Base-by-base conservation (phyloP, 2,113 vertebrate species). In the chimpanzee (Pan troglodytes) region DNA sequence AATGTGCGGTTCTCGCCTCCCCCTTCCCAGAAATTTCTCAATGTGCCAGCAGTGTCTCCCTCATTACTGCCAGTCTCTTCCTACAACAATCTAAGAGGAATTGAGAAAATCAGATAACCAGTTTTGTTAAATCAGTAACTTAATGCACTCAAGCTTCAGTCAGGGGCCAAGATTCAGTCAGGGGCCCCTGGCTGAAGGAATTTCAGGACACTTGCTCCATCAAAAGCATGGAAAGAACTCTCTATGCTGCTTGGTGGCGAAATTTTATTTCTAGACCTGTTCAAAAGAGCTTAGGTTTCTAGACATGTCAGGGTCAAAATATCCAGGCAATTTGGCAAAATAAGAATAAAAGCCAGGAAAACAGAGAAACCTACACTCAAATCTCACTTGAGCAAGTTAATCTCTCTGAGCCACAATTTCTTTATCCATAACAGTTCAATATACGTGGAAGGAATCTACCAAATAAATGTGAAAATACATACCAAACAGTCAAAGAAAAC, bases 1-100 rank as follows among this genome's bases (percentile, higher is more conserved):
- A 93, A 93, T 86, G 67, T 68, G 89, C 93, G 32, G 30, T 81
- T 90, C 79, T 97, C 95, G 81, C 55, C 87, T 95, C 52, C 45
- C 20, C 61, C 78, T 48, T 75, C 70, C n/a, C 25, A 84, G 35
- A 8, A 57, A 59, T 79, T 57, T 78, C 92, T 93, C 75, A 50
- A 0, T 78, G 55, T 64, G 38, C 38, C 35, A 82, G 68, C 43
- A 79, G 45, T 0, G 0, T 18, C 64, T 73, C 86, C 61, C 55
- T 75, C 52, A 80, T 68, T 30, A 80, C 93, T 68, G 86, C 76
- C 86, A 84, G 18, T 84, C 64, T 83, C 70, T 88, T 73, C 52
- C 76, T 90, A 32, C 27, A 32, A 8, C 61, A 40, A 2, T 38
- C 85, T 79, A 68, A 55, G 68, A 73, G 55, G 35, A 88, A 38